phyloP scores from a whole-genome alignment of 2,888 invertebrate genomes.

The Oscheius sp. region DNA sequence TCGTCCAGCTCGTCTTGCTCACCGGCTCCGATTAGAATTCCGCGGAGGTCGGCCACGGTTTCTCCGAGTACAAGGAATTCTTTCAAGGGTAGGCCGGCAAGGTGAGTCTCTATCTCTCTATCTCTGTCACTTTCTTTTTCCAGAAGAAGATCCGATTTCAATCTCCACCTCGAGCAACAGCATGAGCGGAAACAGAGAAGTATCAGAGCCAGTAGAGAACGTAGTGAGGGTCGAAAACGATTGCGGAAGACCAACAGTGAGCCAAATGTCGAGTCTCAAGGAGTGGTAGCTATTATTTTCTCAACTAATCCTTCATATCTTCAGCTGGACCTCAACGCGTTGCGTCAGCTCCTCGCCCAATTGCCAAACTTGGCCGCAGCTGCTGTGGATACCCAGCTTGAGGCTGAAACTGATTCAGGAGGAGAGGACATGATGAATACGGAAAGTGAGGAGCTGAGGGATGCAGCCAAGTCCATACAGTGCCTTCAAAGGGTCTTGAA shows the following conservation, averaged over 20 bases:
- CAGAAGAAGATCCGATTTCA: constrained; percentile 62
- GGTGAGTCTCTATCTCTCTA: constrained; percentile 9
- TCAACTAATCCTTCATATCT: constrained; percentile 9
- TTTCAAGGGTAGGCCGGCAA: constrained; percentile 27
- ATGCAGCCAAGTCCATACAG: constrained; percentile 70
- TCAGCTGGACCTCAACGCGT: constrained; percentile 57
- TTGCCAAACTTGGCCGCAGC: constrained; percentile 48
- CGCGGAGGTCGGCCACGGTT: constrained; percentile 59
- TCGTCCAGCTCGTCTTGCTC: constrained; percentile 44
- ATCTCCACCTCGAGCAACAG: constrained; percentile 48
- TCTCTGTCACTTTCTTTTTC: constrained; percentile 10
- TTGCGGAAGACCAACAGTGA: constrained; percentile 67
- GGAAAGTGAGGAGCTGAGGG: constrained; percentile 69
- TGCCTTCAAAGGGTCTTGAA: constrained; percentile 64
- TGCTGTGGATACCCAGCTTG: constrained; percentile 19
- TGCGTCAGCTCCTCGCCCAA: constrained; percentile 51
- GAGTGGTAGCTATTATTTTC: constrained; percentile 35
- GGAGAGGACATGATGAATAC: constrained; percentile 61
- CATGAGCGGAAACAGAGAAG: constrained; percentile 48
- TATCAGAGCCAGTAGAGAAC: constrained; percentile 50
- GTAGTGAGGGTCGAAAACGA: constrained; percentile 51
- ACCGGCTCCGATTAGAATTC: constrained; percentile 40
- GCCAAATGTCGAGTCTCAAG: constrained; percentile 63
- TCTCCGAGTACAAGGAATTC: constrained; percentile 58
- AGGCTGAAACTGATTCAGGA: constrained; percentile 49